Conservation (phyloP, 1,140 invertebrate species). For the Heliconius himera region DNA sequence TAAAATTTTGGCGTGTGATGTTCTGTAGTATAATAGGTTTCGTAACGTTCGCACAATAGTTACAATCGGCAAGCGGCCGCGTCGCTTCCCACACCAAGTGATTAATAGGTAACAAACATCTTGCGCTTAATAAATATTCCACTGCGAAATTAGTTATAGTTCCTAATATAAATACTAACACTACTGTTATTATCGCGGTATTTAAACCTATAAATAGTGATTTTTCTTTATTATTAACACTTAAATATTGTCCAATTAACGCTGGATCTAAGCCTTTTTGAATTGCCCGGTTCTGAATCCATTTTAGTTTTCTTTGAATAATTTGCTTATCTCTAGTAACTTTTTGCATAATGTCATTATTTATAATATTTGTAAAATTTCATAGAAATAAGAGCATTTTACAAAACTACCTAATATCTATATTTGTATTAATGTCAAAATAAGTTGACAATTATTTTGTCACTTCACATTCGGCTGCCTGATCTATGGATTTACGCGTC, state of each 20-base stretch:
- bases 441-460: conserved; percentile 9
- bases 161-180: conserved; percentile 51
- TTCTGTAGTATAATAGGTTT: conserved; percentile 85
- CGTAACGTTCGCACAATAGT: conserved; percentile 85
- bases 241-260: conserved; percentile 54
- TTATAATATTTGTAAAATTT: conserved; percentile 28
- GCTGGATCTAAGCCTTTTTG: conserved; percentile 51
- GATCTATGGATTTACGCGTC: background rate
- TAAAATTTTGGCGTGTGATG: conserved; percentile 86
- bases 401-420: background rate
- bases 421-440: conserved; percentile 6
- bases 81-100: conserved; percentile 93
- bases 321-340: conserved; percentile 45
- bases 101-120: conserved; percentile 91
- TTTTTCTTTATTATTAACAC: conserved; percentile 54
- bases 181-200: conserved; percentile 44
- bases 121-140: conserved; percentile 77
- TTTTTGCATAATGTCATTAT: conserved; percentile 54
- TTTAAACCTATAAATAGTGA: conserved; percentile 37
- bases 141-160: conserved; percentile 48
- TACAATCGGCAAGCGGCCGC: conserved; percentile 90
- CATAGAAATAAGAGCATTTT: background rate
- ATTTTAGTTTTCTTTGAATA: conserved; percentile 49
- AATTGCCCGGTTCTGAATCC: conserved; percentile 57
- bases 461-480: background rate